Percentiles rank a stretch among this genome's conserved stretches.
These are phyloP conservation scores for Pangasianodon gigas DNA, from an alignment of 2,113 vertebrate species.

Conservation along the genomic window DNA sequence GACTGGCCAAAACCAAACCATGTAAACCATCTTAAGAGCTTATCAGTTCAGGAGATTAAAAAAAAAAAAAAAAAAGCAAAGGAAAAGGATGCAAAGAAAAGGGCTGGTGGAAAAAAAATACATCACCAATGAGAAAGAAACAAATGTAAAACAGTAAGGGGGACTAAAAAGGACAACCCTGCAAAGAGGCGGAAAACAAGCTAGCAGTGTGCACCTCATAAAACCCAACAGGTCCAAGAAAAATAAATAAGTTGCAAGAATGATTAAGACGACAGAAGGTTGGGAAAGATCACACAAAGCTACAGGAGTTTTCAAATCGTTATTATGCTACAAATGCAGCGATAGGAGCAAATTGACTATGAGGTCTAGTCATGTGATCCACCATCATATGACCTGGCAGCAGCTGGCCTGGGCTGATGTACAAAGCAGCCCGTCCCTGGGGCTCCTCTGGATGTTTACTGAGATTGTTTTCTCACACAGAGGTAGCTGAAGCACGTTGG, in stretches of 20 bases:
- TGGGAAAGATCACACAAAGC: slow-evolving; percentile 65
- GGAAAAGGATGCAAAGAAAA: slow-evolving; percentile 12
- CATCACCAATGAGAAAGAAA: not conserved
- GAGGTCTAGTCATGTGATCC: slow-evolving; percentile 34
- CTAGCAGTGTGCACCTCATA: slow-evolving; percentile 84
- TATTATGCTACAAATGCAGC: slow-evolving; percentile 58
- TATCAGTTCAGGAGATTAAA: slow-evolving; percentile 42
- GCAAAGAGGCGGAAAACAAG: slow-evolving; percentile 28
- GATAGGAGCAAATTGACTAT: slow-evolving; percentile 40
- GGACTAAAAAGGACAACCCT: slow-evolving; percentile 7
- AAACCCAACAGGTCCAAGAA: slow-evolving; percentile 72
- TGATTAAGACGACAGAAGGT: slow-evolving; percentile 61
- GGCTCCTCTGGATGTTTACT: slow-evolving; percentile 92
- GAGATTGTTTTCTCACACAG: slow-evolving; percentile 98
- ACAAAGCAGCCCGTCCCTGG: slow-evolving; percentile 89
- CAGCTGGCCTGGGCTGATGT: slow-evolving; percentile 87
- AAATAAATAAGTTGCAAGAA: slow-evolving; percentile 70
- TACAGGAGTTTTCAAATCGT: slow-evolving; percentile 63
- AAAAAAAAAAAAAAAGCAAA: slow-evolving; percentile 24
- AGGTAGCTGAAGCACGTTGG: slow-evolving; percentile 94
- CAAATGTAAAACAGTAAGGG: not conserved
- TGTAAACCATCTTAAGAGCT: slow-evolving; percentile 46
- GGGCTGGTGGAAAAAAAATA: not conserved
- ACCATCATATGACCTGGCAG: slow-evolving; percentile 91
- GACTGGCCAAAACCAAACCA: slow-evolving; percentile 38